Evolutionary conservation across 2,797 vertebrate genomes (phyloP), one percentile per base, ranked within the genome.

Genomic region (Geotrypetes seraphini): DNA sequence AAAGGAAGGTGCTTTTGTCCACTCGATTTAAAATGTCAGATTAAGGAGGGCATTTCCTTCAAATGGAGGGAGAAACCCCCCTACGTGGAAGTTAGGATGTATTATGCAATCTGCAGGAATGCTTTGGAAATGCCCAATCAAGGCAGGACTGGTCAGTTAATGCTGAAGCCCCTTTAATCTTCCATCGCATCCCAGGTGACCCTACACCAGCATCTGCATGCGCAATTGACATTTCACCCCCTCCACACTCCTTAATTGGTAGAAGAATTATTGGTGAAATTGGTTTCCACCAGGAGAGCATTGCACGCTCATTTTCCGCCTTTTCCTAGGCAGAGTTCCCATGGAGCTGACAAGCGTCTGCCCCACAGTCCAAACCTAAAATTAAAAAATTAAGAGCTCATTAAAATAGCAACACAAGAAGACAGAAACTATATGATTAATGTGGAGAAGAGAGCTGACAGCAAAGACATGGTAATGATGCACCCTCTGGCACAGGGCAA

Each of bases 221-320:
- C 89, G 85, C 89, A 93, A 92, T 90, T 53, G 86, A 85, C 87
- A 90, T 92, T 93, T 92, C 89, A 92, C 86, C 87, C n/a, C 90
- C 67, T 78, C 75, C 88, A 87, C 86, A 85, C 84, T 89, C 75
- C 81, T 81, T 89, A 91, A 91, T 91, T 92, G 90, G 90, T 87
- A 74, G 79, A 80, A 87, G 89, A 89, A 90, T 89, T 85, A 88
- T 90, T 92, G 90, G 90, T 91, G 88, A 91, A 90, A 91, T 91
- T 88, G 88, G 83, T 80, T 84, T 88, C 79, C 85, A 84, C 81
- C 84, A 83, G 82, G 81, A 85, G 72, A 75, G 77, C 79, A 78
- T 63, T 51, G 75, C 83, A 83, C 77, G 71, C 76, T 83, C 79
- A 78, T 85, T 84, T 59, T 52, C 72, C 62, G 56, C 25, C 28